Base-by-base conservation (phyloP, 64 coral and sea anemone genomes). In the Pocillopora verrucosa region DNA sequence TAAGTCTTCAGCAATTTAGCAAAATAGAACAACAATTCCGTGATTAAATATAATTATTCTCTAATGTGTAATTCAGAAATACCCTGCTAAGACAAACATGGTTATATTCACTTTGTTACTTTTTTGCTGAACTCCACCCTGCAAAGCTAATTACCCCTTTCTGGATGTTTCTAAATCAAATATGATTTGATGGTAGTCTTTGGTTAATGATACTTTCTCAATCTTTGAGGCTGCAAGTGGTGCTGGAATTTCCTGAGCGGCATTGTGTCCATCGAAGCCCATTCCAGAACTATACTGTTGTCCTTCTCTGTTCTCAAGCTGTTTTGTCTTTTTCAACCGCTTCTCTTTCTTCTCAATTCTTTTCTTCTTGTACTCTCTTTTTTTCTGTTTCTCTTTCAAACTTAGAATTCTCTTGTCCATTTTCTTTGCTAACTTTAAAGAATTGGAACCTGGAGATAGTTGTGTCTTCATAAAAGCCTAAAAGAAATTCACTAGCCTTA, bases 371-470 rank as follows among this genome's bases (percentile, higher is more conserved):
- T 45, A 76, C 16, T 76, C 14, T 38, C 45, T 76, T 16, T 9
- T 76, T 10, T 5, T 6, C 45, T 41, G 9, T 45, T 17, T 51
- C 36, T 13, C 74, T 45, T 38, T 76, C 2, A 45, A 17, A 6
- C 36, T 77, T 16, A 56, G 36, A 0, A 77, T 77, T 56, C 0
- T 77, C 36, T 56, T 77, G 75, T 77, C 75, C 36, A 77, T 51
- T 77, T 77, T 77, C 36, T 77, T 51, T 77, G 75, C 36, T 16
- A 56, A 16, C 12, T 77, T 77, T 77, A 56, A 56, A 56, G 37
- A 77, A 56, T 77, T 56, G 36, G 36, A 51, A 56, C 75, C 75
- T 56, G 75, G 75, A 77, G 75, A 77, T 56, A 77, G 75, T 56
- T 77, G 75, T 51, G 36, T 77, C 36, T 77, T 77, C 36, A 56